A percentile compares a stretch with the other conserved stretches of the same genome.
Conservation (phyloP, 2,888 invertebrate genomes). For the Bugulina stolonifera region DNA sequence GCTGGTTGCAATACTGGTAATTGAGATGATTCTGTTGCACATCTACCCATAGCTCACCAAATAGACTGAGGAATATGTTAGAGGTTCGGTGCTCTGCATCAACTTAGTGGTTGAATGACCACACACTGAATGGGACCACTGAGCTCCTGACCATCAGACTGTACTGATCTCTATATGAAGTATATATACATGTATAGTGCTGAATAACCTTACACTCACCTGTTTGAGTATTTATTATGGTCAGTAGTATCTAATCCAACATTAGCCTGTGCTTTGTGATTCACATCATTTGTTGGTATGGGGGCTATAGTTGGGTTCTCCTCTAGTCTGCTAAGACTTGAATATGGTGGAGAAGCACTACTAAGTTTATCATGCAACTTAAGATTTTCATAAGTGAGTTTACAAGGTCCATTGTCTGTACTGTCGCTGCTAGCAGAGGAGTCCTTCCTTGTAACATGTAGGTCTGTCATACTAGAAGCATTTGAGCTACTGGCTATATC, state of each 20-base stretch:
- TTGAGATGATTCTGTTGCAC: too few species aligned
- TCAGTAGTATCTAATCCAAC: too few species aligned
- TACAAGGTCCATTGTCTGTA: neutral
- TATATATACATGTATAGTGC: too few species aligned
- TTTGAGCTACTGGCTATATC: slow-evolving; percentile 23
- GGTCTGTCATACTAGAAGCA: slow-evolving; percentile 23
- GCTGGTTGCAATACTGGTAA: too few species aligned
- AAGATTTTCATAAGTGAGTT: slow-evolving; percentile 23
- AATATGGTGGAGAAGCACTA: slow-evolving; percentile 17
- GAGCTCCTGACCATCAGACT: too few species aligned
- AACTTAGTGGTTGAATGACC: too few species aligned
- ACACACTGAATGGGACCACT: too few species aligned
- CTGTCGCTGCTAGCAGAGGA: slow-evolving; percentile 16
- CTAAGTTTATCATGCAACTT: slow-evolving; percentile 22
- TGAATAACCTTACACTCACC: neutral
- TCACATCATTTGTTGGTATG: neutral
- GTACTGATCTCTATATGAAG: too few species aligned
- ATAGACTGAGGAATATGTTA: too few species aligned
- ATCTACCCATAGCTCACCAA: too few species aligned
- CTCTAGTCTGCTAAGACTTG: slow-evolving; percentile 16
- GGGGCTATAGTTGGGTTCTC: slow-evolving; percentile 1
- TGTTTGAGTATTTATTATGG: neutral
- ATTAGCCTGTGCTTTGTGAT: neutral
- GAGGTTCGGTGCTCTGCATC: too few species aligned
- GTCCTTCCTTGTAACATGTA: slow-evolving; percentile 20